Evolutionary conservation across 1,140 invertebrate genomes (phyloP).

Genomic region (Drosophila santomea): DNA sequence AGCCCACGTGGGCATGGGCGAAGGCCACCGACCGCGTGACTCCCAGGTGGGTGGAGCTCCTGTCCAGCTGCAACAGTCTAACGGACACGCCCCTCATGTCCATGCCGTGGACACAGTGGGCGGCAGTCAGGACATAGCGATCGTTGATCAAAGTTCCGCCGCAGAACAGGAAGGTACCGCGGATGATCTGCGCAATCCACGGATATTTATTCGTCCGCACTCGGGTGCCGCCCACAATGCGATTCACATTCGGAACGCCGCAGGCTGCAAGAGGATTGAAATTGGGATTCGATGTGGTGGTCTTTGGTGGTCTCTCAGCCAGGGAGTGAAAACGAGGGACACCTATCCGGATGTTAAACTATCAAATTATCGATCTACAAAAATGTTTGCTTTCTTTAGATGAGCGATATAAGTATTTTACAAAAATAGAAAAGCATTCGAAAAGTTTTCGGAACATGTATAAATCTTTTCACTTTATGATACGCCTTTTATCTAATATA

Average conservation of each 20-base stretch:
- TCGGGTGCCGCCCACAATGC: constrained; percentile 77
- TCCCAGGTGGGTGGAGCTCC: constrained; percentile 85
- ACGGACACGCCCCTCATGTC: constrained; percentile 87
- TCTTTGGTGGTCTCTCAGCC: constrained; percentile 3
- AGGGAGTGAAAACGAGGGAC: constrained; percentile 11
- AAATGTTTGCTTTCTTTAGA: background rate
- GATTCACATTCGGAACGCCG: constrained; percentile 79
- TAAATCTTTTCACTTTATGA: no score
- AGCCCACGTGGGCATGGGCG: constrained; percentile 62
- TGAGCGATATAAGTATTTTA: no score
- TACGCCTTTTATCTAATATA: no score
- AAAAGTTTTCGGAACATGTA: no score
- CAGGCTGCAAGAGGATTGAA: constrained; percentile 57
- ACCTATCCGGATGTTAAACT: background rate
- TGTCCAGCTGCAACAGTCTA: constrained; percentile 90
- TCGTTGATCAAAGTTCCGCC: constrained; percentile 85
- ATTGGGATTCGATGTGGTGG: constrained; percentile 4
- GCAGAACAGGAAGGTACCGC: constrained; percentile 67
- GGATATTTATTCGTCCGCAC: constrained; percentile 82
- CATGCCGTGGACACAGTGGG: constrained; percentile 86
- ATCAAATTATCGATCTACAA: background rate
- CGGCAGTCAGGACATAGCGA: constrained; percentile 85
- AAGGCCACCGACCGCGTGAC: constrained; percentile 56
- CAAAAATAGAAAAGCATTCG: no score
- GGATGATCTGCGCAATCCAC: constrained; percentile 78